These are phyloP conservation scores for Halcyon chelicuti DNA, from an alignment of 2,797 vertebrate species.

Conservation along the genomic window DNA sequence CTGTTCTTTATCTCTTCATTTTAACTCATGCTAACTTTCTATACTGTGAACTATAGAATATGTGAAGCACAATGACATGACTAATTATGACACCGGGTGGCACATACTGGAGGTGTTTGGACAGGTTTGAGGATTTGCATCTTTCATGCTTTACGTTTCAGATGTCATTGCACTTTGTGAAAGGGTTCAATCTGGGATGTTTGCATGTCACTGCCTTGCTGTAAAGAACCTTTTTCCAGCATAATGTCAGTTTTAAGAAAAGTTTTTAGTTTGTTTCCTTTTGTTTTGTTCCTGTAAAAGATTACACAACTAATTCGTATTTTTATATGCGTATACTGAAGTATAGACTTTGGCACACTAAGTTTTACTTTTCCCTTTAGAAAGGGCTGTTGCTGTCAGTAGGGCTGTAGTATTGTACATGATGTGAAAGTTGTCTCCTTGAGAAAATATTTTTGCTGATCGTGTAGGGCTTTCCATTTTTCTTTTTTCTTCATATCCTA, in stretches of 20 bases:
- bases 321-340: background rate
- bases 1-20: background rate
- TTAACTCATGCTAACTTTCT: background rate
- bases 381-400: background rate
- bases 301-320: background rate
- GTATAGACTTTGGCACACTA: background rate
- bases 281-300: background rate
- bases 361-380: background rate
- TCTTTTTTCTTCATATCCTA: background rate
- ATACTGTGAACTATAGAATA: accelerated
- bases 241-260: background rate
- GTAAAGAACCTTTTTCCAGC: background rate
- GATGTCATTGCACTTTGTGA: background rate
- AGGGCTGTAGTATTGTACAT: background rate
- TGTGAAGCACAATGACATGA: background rate
- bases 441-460: background rate
- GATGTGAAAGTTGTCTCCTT: background rate
- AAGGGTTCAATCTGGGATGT: background rate
- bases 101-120: background rate
- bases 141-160: background rate
- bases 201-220: background rate
- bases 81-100: background rate
- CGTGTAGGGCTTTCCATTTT: background rate
- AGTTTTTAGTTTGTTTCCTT: background rate
- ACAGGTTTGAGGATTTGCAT: background rate